Evolutionary conservation across 2,888 invertebrate genomes (phyloP).

Genomic region (Rhagophthalmus giganteus): DNA sequence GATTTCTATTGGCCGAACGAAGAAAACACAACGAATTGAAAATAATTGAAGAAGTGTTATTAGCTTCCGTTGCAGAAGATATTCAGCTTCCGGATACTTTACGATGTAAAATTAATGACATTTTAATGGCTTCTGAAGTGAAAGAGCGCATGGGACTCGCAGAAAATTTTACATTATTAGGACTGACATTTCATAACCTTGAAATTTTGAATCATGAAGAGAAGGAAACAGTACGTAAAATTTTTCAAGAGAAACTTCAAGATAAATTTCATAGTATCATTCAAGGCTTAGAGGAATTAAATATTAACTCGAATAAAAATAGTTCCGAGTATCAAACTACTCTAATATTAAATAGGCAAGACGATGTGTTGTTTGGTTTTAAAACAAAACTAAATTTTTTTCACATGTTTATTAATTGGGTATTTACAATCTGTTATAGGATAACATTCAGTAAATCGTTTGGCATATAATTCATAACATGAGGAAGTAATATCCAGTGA

Average conservation of each 20-base stretch:
- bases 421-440: no score
- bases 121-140: slow-evolving; percentile 38
- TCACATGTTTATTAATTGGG: no score
- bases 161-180: slow-evolving; percentile 12
- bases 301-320: slow-evolving; percentile 1
- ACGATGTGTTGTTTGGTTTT: slow-evolving; percentile 43
- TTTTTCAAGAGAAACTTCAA: slow-evolving; percentile 43
- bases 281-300: slow-evolving; percentile 28
- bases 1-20: no score
- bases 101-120: slow-evolving; percentile 40
- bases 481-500: no score
- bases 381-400: slow-evolving; percentile 50
- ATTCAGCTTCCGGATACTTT: slow-evolving; percentile 36
- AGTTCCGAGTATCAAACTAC: not conserved
- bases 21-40: slow-evolving; percentile 41
- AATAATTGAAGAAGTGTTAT: slow-evolving; percentile 41
- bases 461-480: no score
- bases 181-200: slow-evolving; percentile 42
- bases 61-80: slow-evolving; percentile 37
- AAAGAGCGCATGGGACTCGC: slow-evolving; percentile 10
- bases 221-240: slow-evolving; percentile 42
- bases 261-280: slow-evolving; percentile 44
- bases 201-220: slow-evolving; percentile 50
- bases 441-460: no score
- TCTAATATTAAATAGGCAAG: slow-evolving; percentile 38